These are phyloP conservation scores for Megatriorchis doriae DNA, from an alignment of 2,113 vertebrate species.

Conservation along the genomic window DNA sequence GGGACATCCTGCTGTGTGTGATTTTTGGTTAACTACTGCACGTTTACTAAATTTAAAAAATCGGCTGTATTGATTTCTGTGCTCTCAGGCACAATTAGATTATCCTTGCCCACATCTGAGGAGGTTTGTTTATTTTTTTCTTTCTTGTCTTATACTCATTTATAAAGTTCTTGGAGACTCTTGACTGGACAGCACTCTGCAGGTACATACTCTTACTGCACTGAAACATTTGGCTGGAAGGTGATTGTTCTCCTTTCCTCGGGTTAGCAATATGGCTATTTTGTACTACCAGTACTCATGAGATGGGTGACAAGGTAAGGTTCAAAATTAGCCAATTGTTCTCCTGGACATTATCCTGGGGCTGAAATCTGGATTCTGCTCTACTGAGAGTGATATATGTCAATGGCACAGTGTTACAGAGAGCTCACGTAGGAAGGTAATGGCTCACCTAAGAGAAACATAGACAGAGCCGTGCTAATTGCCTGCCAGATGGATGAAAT, in stretches of 20 bases:
- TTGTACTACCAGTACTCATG: not conserved
- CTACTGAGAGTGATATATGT: not conserved
- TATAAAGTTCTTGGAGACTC: not conserved
- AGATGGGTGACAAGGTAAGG: not conserved
- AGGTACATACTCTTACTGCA: not conserved
- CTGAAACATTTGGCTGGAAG: not conserved
- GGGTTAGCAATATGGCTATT: not conserved
- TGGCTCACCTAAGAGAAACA: not conserved
- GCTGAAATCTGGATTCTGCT: not conserved
- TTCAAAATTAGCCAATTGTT: not conserved
- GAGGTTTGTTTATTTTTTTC: not conserved
- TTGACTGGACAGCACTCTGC: fast-evolving
- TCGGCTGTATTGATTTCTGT: not conserved
- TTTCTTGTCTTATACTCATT: not conserved
- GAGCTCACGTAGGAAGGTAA: not conserved
- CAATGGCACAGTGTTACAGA: not conserved
- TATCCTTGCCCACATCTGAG: not conserved
- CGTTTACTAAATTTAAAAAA: not conserved
- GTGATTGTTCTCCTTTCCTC: not conserved
- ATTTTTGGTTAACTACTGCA: not conserved
- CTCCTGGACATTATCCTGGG: not conserved
- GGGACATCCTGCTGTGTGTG: not conserved
- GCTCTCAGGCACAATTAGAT: not conserved
- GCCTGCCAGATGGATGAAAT: constrained; percentile 6
- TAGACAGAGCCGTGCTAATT: not conserved